Conservation (phyloP, 2,113 vertebrate species). For the Ictidomys tridecemlineatus region DNA sequence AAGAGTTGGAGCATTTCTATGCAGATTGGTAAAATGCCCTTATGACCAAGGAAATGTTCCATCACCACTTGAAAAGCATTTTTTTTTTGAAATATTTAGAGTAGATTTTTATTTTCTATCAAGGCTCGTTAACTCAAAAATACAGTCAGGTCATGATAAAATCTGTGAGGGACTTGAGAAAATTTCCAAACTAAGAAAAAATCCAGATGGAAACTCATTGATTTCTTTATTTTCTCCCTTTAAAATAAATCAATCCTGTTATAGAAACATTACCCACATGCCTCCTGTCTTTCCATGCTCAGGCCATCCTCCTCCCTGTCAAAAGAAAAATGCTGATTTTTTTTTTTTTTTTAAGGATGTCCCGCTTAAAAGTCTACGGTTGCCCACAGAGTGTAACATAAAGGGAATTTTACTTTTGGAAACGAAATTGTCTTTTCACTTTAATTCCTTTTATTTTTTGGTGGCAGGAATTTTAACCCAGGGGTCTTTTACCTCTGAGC, state of each 20-base stretch:
- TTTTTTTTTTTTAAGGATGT: neutral
- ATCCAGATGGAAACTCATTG: constrained; percentile 59
- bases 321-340: neutral
- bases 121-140: constrained; percentile 62
- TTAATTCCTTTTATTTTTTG: neutral
- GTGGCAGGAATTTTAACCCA: too few relatives aligned
- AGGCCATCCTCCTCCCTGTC: neutral
- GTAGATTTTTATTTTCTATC: constrained; percentile 63
- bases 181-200: constrained; percentile 64
- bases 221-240: constrained; percentile 56
- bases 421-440: neutral
- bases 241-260: constrained; percentile 62
- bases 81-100: constrained; percentile 71
- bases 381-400: neutral
- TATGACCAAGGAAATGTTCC: constrained; percentile 65
- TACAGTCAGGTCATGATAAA: constrained; percentile 62
- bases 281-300: neutral
- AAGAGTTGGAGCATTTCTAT: constrained; percentile 66
- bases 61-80: constrained; percentile 47
- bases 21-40: constrained; percentile 64
- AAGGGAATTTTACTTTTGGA: neutral
- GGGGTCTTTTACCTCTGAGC: too few relatives aligned
- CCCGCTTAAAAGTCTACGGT: neutral
- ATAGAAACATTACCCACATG: neutral
- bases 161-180: constrained; percentile 59